These are phyloP conservation scores for Scolopax mira DNA, from an alignment of 2,113 vertebrate species.

Conservation along the genomic window DNA sequence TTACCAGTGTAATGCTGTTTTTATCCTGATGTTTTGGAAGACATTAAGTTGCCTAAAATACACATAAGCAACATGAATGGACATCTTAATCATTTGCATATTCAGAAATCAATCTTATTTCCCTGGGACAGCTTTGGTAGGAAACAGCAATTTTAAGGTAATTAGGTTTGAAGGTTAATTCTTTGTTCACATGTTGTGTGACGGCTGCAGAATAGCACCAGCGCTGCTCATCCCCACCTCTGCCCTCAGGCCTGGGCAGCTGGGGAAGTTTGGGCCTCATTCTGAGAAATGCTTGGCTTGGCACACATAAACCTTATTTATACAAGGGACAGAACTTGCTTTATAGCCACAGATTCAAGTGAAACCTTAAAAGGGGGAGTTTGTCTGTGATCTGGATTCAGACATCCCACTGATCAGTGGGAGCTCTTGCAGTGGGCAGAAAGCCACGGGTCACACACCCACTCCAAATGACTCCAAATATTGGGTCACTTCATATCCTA, in stretches of 20 bases:
- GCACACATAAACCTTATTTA: rapidly evolving
- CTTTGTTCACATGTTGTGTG: background rate
- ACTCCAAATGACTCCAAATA: rapidly evolving
- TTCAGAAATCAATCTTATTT: slow-evolving; percentile 18
- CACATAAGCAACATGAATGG: background rate
- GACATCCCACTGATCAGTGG: background rate
- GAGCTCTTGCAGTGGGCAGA: background rate
- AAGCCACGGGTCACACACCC: background rate
- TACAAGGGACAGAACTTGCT: background rate
- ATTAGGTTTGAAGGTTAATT: slow-evolving; percentile 16
- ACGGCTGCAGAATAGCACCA: background rate
- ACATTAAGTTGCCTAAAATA: background rate
- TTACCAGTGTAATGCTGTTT: background rate
- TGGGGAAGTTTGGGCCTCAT: background rate
- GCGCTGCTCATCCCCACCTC: background rate
- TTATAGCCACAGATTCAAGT: background rate
- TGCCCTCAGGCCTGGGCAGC: background rate
- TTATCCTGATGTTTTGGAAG: background rate
- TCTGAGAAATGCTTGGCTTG: background rate
- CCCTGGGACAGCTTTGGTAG: background rate
- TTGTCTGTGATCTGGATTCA: background rate
- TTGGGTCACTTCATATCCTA: background rate
- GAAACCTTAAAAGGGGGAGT: background rate
- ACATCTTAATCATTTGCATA: background rate
- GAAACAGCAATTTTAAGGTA: background rate